Base-by-base conservation (phyloP, 2,113 vertebrate genomes). In the Diadophis punctatus region DNA sequence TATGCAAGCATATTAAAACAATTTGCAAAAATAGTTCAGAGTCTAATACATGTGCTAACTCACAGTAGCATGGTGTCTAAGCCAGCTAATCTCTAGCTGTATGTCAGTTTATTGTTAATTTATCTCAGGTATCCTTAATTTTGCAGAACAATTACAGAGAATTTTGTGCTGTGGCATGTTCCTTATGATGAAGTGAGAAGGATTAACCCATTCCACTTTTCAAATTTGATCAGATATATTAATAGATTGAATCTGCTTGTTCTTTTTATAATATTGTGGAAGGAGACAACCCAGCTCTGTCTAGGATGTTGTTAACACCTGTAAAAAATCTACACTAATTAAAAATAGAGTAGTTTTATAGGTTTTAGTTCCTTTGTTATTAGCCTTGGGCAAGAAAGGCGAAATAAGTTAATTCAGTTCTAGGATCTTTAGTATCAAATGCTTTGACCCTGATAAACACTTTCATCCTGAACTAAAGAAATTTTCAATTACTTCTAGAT, bases 401-500 rank as follows among this genome's bases (percentile, higher is more conserved):
- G 1, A 3, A 93, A 80, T 89, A 95, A 96, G 90, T 95, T 94
- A 95, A 9, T 93, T 95, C 86, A 88, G 93, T 97, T 94, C 74
- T 94, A 93, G 90, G 90, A 92, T 88, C 92, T 43, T 58, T 96
- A 93, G 27, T 93, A 84, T 94, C 94, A 93, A 94, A 92, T 94
- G 90, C 93, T 91, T 96, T 97, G 96, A 97, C 95, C 96, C 96
- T 93, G 93, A 93, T 96, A 97, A 97, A 96, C 92, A 90, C 60
- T 95, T 85, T 94, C 95, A 94, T 93, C 90, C 87, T 93, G 92
- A 93, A 91, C 92, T 96, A 96, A 96, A 96, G 93, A 97, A 95
- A 96, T 98, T 97, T 97, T 98, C 95, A 97, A 96, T 98, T 98
- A 96, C 93, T 68, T 53, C 94, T 63, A 94, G 92, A 96, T 48